A percentile compares a stretch with the other conserved stretches of the same genome.
phyloP scores from a whole-genome alignment of 2,888 invertebrate genomes.

The Agriotes lineatus region DNA sequence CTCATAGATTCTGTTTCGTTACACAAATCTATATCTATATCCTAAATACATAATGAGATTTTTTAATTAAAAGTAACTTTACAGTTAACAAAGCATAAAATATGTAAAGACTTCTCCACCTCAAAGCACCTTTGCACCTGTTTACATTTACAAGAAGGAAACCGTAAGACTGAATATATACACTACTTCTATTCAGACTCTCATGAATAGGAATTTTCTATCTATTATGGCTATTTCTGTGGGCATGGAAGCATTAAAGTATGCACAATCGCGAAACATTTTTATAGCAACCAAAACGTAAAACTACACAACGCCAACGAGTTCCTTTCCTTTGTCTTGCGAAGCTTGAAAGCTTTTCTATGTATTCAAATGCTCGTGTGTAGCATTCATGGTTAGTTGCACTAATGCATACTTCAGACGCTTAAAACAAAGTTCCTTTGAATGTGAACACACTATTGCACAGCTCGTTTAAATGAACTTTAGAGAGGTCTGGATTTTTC shows the following conservation, averaged over 20 bases:
- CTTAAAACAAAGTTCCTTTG: conserved; percentile 38
- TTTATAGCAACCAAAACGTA: conserved; percentile 17
- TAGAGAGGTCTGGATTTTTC: neutral
- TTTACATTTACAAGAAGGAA: too few species aligned
- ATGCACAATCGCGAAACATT: neutral
- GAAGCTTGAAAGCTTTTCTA: conserved; percentile 41
- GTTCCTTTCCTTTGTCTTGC: conserved; percentile 22
- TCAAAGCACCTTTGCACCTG: too few species aligned
- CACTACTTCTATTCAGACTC: too few species aligned
- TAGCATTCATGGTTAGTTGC: conserved; percentile 39
- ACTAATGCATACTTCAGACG: conserved; percentile 38
- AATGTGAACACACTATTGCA: neutral
- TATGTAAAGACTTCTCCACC: too few species aligned
- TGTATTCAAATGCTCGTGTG: conserved; percentile 38
- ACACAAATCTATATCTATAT: too few species aligned
- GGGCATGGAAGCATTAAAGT: neutral
- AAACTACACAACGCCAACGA: conserved; percentile 12
- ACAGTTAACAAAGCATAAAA: too few species aligned
- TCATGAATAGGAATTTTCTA: too few species aligned
- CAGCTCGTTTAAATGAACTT: neutral
- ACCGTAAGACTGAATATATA: too few species aligned
- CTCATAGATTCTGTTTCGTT: too few species aligned
- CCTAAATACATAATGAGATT: too few species aligned
- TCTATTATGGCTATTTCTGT: too few species aligned
- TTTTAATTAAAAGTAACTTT: too few species aligned